Percentiles rank a stretch among this genome's conserved stretches.
Conservation (phyloP, 2,113 vertebrate species). For the Cynoglossus semilaevis region DNA sequence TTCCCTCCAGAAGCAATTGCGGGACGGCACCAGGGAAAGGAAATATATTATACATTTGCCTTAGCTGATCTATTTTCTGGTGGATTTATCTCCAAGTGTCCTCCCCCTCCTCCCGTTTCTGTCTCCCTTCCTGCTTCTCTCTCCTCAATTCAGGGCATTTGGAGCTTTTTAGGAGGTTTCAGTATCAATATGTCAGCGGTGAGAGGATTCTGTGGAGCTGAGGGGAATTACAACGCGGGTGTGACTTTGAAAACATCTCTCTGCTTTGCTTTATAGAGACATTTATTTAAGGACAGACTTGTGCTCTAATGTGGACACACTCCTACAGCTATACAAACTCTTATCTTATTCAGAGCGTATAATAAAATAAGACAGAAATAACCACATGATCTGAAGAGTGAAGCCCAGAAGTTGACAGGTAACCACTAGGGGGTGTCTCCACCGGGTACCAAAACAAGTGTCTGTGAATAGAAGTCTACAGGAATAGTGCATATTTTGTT, state of each 20-base stretch:
- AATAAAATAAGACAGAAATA: too few relatives aligned
- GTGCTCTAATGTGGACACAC: too few relatives aligned
- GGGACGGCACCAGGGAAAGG: conserved; percentile 10
- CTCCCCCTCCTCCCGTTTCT: neutral
- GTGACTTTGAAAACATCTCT: neutral
- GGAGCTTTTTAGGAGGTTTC: conserved; percentile 32
- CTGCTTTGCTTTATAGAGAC: too few relatives aligned
- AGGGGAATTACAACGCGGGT: conserved; percentile 15
- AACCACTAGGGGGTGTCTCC: too few relatives aligned
- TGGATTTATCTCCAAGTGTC: conserved; percentile 33
- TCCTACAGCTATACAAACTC: too few relatives aligned
- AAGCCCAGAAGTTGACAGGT: too few relatives aligned
- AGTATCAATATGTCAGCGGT: conserved; percentile 28
- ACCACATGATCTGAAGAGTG: too few relatives aligned
- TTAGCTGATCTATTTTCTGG: conserved; percentile 38
- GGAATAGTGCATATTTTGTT: too few relatives aligned
- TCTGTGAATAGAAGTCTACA: too few relatives aligned
- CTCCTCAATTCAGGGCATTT: conserved; percentile 24
- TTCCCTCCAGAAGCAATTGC: conserved; percentile 49
- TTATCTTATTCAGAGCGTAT: too few relatives aligned
- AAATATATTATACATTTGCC: conserved; percentile 37
- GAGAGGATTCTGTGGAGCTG: conserved; percentile 25
- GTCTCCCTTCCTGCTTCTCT: conserved; percentile 3
- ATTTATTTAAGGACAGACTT: too few relatives aligned
- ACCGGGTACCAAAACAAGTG: too few relatives aligned